phyloP scores from a whole-genome alignment of 2,888 invertebrate genomes.

The Drosophila picticornis region DNA sequence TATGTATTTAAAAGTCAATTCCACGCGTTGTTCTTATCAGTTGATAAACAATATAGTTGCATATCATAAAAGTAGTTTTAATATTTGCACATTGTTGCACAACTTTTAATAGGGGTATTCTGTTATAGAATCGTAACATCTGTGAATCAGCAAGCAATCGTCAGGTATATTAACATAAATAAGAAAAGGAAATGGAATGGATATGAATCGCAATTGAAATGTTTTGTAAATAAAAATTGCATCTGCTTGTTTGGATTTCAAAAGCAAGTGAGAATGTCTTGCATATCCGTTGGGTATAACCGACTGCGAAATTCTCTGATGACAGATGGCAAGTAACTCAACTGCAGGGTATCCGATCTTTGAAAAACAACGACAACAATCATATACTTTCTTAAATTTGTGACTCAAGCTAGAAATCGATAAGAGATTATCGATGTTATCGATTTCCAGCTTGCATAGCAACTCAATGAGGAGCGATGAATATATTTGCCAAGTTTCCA shows the following conservation, averaged over 20 bases:
- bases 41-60: constrained; percentile 14
- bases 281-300: neutral
- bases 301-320: neutral
- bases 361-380: neutral
- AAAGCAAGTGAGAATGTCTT: neutral
- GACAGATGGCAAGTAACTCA: neutral
- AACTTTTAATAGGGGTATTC: constrained; percentile 15
- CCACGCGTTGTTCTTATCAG: constrained; percentile 6
- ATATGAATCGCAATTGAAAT: constrained; percentile 6
- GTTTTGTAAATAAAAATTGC: constrained; percentile 51
- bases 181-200: constrained; percentile 2
- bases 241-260: constrained; percentile 16
- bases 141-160: constrained; percentile 32
- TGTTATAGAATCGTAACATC: constrained; percentile 1
- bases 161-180: neutral
- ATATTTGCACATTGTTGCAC: neutral
- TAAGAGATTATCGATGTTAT: neutral
- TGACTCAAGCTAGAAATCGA: neutral
- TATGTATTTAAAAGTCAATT: neutral
- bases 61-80: neutral
- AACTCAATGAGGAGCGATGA: no score
- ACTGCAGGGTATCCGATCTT: neutral
- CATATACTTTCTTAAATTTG: neutral
- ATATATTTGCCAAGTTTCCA: no score
- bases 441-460: neutral